Conservation (phyloP, 2,888 invertebrate species). For the Alentia gelatinosa region DNA sequence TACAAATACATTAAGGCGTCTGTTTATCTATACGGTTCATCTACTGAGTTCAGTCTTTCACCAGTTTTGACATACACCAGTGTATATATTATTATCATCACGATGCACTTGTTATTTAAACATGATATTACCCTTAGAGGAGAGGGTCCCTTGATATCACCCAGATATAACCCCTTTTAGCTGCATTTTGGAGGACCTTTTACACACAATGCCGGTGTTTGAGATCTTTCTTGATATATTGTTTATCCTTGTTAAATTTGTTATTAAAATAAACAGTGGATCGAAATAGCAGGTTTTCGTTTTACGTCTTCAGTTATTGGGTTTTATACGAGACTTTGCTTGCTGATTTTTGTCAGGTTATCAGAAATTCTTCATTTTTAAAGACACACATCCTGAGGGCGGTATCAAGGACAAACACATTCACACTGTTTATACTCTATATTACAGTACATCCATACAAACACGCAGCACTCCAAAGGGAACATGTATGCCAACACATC, state of each 20-base stretch:
- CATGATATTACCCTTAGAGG: not conserved
- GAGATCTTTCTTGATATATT: slow-evolving; percentile 28
- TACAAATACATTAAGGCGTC: not conserved
- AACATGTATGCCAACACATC: not conserved
- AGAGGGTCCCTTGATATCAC: slow-evolving; percentile 13
- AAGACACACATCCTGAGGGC: not conserved
- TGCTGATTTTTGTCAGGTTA: not conserved
- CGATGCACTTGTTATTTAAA: slow-evolving; percentile 37
- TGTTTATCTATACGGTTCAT: not conserved
- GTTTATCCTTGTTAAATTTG: slow-evolving; percentile 48
- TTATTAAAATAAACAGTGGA: slow-evolving; percentile 50
- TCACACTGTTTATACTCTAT: not conserved
- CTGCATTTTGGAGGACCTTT: slow-evolving; percentile 38
- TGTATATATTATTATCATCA: slow-evolving; percentile 9
- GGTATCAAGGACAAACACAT: not conserved
- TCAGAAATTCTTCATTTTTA: not conserved
- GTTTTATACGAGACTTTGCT: not conserved
- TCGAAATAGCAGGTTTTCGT: slow-evolving; percentile 42
- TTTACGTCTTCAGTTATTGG: slow-evolving; percentile 33
- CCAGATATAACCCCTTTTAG: not conserved
- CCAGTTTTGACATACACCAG: not conserved
- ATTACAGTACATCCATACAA: not conserved
- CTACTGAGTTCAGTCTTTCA: slow-evolving; percentile 20
- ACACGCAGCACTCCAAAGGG: not conserved
- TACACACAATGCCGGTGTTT: slow-evolving; percentile 31